Evolutionary conservation across 2,888 invertebrate genomes (phyloP).

Genomic region (Busseola fusca): DNA sequence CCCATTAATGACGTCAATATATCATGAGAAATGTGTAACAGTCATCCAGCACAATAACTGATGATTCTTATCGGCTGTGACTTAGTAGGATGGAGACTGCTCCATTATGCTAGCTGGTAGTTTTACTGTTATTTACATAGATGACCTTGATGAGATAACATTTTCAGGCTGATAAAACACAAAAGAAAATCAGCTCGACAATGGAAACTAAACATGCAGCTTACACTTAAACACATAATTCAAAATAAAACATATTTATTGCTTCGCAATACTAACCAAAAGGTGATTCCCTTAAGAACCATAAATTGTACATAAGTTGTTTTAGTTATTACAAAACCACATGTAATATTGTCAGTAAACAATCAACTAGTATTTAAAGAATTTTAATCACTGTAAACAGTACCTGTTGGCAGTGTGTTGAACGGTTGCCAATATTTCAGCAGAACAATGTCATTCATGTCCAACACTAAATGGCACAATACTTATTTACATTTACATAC

Average conservation of each 20-base stretch:
- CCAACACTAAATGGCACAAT: constrained; percentile 51
- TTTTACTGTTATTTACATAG: constrained; percentile 52
- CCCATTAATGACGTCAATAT: constrained; percentile 29
- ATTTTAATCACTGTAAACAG: constrained; percentile 59
- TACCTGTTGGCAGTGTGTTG: constrained; percentile 73
- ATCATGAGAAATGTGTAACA: constrained; percentile 25
- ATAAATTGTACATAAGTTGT: constrained; percentile 33
- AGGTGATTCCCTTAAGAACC: constrained; percentile 21
- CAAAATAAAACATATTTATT: constrained; percentile 36
- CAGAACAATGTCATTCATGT: constrained; percentile 61
- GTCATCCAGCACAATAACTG: constrained; percentile 32
- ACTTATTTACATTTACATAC: constrained; percentile 57
- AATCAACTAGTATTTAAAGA: constrained; percentile 61
- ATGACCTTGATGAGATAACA: constrained; percentile 46
- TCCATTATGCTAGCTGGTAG: constrained; percentile 41
- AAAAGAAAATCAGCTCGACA: constrained; percentile 43
- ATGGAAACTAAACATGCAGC: constrained; percentile 20
- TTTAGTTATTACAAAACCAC: constrained; percentile 46
- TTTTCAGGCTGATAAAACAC: constrained; percentile 41
- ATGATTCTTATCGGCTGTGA: constrained; percentile 39
- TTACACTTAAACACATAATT: constrained; percentile 4
- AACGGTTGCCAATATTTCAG: constrained; percentile 70
- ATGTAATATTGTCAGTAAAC: constrained; percentile 58
- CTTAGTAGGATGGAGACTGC: constrained; percentile 21
- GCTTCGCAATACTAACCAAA: neutral